These are phyloP conservation scores for Myathropa florea DNA, from an alignment of 2,888 invertebrate species.

Conservation along the genomic window DNA sequence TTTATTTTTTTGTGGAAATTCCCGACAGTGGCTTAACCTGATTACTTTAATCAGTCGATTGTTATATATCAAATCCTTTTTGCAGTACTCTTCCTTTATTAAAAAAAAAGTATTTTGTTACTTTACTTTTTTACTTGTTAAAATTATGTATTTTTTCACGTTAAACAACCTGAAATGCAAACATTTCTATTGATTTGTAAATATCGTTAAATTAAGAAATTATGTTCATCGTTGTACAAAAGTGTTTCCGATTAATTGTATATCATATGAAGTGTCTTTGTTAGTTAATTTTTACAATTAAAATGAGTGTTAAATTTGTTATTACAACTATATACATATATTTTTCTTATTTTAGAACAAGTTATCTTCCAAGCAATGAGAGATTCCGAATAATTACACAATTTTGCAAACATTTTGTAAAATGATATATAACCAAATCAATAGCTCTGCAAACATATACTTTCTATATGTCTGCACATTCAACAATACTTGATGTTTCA, in stretches of 20 bases:
- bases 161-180: constrained; percentile 13
- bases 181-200: constrained; percentile 31
- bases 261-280: constrained; percentile 43
- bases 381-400: constrained; percentile 61
- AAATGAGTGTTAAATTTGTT: constrained; percentile 54
- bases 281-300: constrained; percentile 37
- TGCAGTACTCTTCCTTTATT: too few relatives aligned
- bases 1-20: too few relatives aligned
- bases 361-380: constrained; percentile 61
- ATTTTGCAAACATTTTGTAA: constrained; percentile 40
- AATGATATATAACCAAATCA: not conserved
- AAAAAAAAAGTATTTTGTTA: too few relatives aligned
- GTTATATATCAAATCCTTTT: too few relatives aligned
- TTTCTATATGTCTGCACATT: not conserved
- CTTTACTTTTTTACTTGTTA: too few relatives aligned
- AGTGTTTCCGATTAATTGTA: not conserved
- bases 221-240: constrained; percentile 13
- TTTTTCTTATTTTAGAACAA: constrained; percentile 63
- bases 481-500: constrained; percentile 23
- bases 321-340: constrained; percentile 53
- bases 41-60: too few relatives aligned
- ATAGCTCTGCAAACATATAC: not conserved
- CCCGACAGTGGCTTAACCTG: too few relatives aligned
- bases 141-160: not conserved
- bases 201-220: constrained; percentile 17